phyloP scores from a whole-genome alignment of 2,888 invertebrate species.

The Melipona beecheii region DNA sequence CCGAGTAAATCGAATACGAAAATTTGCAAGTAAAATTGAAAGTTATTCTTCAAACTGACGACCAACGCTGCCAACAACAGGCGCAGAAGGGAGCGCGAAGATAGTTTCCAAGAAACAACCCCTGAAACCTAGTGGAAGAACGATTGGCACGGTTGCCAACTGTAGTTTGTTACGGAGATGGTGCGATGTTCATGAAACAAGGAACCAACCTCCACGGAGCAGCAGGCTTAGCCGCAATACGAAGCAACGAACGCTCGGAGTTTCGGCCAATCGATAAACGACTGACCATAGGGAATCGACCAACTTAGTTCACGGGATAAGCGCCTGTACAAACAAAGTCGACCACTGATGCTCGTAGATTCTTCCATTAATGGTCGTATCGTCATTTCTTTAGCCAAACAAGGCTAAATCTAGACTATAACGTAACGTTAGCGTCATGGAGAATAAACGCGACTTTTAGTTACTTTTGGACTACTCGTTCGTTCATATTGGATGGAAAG shows the following conservation, averaged over 20 bases:
- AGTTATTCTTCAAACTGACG: not conserved
- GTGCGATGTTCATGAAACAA: slow-evolving; percentile 47
- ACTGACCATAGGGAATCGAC: slow-evolving; percentile 69
- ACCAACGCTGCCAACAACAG: not conserved
- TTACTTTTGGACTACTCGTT: too few relatives aligned
- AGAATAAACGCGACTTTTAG: too few relatives aligned
- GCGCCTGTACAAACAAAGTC: not conserved
- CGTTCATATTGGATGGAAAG: too few relatives aligned
- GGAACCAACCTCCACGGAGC: slow-evolving; percentile 40
- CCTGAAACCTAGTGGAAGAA: not conserved
- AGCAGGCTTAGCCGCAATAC: slow-evolving; percentile 39
- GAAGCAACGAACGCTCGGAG: slow-evolving; percentile 62
- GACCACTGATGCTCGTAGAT: not conserved
- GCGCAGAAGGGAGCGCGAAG: not conserved
- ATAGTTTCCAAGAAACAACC: not conserved
- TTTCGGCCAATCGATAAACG: slow-evolving; percentile 57
- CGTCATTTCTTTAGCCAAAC: not conserved
- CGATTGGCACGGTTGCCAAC: slow-evolving; percentile 38
- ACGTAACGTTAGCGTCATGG: too few relatives aligned
- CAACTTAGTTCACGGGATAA: slow-evolving; percentile 63
- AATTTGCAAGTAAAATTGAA: not conserved
- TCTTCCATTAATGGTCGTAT: slow-evolving; percentile 1
- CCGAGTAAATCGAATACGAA: too few relatives aligned
- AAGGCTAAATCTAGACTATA: too few relatives aligned
- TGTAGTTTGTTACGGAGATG: slow-evolving; percentile 34